phyloP scores from a whole-genome alignment of 2,888 invertebrate species.

The Chesias legatella region DNA sequence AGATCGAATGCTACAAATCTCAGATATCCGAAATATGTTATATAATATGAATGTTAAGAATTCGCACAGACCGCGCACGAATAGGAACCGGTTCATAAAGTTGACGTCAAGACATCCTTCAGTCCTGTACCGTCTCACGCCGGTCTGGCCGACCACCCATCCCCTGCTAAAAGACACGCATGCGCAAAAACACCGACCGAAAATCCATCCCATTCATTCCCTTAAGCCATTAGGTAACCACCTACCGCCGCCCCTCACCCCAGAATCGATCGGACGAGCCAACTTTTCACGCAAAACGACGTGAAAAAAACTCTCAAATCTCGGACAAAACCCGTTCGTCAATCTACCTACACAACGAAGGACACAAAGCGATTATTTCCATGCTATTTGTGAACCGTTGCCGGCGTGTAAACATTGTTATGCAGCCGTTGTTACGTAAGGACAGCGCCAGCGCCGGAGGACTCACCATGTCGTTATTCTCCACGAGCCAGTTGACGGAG shows the following conservation, averaged over 20 bases:
- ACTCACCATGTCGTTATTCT: constrained; percentile 95
- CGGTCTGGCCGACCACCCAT: constrained; percentile 1
- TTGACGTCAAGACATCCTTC: constrained; percentile 1
- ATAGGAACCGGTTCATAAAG: neutral
- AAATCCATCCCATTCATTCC: constrained; percentile 50
- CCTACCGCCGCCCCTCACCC: constrained; percentile 33
- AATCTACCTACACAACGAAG: constrained; percentile 28
- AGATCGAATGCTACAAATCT: neutral
- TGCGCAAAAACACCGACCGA: constrained; percentile 40
- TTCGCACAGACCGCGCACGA: too few relatives aligned
- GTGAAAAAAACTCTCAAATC: constrained; percentile 21
- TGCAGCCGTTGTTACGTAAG: constrained; percentile 59
- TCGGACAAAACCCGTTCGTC: constrained; percentile 25
- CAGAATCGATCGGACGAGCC: constrained; percentile 26
- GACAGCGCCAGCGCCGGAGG: constrained; percentile 46
- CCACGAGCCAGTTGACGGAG: constrained; percentile 91
- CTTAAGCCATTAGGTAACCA: constrained; percentile 40
- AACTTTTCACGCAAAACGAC: constrained; percentile 19
- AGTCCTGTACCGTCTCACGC: constrained; percentile 9
- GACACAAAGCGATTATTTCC: constrained; percentile 45
- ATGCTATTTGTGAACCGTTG: constrained; percentile 46
- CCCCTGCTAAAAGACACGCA: constrained; percentile 36
- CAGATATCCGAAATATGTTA: too few relatives aligned
- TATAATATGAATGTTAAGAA: too few relatives aligned
- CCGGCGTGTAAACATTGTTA: constrained; percentile 45